Evolutionary conservation across 2,888 invertebrate species (phyloP), one percentile per base, ranked within the genome.

Genomic region (Dysmachus trigonus): DNA sequence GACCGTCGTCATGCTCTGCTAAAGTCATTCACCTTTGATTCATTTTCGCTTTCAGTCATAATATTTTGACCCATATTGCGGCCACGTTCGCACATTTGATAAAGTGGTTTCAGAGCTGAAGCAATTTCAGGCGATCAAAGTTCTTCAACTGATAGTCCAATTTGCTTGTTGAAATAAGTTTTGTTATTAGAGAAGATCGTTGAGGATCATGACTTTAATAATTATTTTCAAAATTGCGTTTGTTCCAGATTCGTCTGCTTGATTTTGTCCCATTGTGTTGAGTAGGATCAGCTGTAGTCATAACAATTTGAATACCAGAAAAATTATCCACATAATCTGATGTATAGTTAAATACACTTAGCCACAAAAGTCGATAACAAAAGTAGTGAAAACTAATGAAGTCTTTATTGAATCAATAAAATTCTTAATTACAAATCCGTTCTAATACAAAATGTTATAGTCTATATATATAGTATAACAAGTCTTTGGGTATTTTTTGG

Each of bases 1-100:
- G 81, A 81, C 22, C 47, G 33, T 7, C 79, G 31, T 79, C 62
- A 53, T 77, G 18, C 62, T 53, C 31, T 81, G 81, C 15, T 62
- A 33, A n/a, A 53, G 81, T 81, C 81, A 81, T 81, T 81, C 81
- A 81, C 81, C 81, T 81, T 53, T 81, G 81, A 81, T 81, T 81
- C 81, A 81, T 81, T 53, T 76, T 53, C 81, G 62, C 62, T 51
- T 81, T 81, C 81, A 81, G 77, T 81, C 81, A 81, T 62, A 81
- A 81, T 81, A 81, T 81, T 81, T 27, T 81, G 81, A 86, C 83
- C 86, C 83, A 83, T 62, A 86, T 86, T 82, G 51, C 53, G 62
- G 62, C 62, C 27, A 79, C 74, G 74, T 83, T 82, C 82, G 86
- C 82, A 83, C 1, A 35, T 47, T 73, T 77, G 62, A 71, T 85